Conservation (phyloP, 2,888 invertebrate genomes). For the Piscicola geometra region DNA sequence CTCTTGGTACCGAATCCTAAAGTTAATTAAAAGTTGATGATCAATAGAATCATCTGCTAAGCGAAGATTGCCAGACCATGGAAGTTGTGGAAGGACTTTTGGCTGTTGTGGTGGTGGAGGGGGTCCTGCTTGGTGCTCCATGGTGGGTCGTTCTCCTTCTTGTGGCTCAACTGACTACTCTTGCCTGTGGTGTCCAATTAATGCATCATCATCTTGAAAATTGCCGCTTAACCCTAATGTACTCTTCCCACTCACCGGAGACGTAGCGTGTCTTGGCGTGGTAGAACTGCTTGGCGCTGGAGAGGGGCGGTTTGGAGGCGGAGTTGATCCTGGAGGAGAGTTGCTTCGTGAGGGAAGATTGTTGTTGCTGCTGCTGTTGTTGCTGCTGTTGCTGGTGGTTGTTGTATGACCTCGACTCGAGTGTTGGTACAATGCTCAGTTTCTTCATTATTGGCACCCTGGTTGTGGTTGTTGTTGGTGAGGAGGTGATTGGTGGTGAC, state of each 20-base stretch:
- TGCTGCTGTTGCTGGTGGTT: not conserved
- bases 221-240: no score
- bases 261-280: slow-evolving; percentile 74
- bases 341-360: not conserved
- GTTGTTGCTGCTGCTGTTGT: not conserved
- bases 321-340: slow-evolving; percentile 45
- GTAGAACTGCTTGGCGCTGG: slow-evolving; percentile 70
- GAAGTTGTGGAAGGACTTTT: no score
- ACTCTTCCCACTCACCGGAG: slow-evolving; percentile 64
- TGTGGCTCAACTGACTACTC: slow-evolving; percentile 27
- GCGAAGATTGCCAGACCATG: no score
- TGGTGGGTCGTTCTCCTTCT: slow-evolving; percentile 36
- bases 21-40: no score
- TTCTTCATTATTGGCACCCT: slow-evolving; percentile 1
- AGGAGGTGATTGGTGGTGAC: no score
- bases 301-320: slow-evolving; percentile 49
- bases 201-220: no score
- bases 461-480: no score
- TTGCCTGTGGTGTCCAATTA: no score
- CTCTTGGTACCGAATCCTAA: no score
- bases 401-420: not conserved
- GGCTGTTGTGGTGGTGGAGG: not conserved
- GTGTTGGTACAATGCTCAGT: not conserved
- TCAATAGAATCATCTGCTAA: no score
- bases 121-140: slow-evolving; percentile 22